phyloP scores from a whole-genome alignment of 2,113 vertebrate genomes.

The Pachyramphus minor region DNA sequence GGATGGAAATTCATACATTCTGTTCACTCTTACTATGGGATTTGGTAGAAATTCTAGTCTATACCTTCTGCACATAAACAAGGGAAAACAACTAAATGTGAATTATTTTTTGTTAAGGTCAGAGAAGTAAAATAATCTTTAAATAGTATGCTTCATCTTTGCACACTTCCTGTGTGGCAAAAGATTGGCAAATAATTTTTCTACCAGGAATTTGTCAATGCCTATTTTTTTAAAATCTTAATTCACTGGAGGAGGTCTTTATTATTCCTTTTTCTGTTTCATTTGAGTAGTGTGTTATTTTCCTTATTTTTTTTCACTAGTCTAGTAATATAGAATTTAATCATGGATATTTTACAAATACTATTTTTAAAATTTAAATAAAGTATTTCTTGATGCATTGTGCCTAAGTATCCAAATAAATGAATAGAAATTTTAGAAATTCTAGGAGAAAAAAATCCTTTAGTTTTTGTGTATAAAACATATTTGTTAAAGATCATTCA shows the following conservation, averaged over 20 bases:
- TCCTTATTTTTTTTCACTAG: neutral
- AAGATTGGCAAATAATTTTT: neutral
- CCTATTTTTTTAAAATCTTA: neutral
- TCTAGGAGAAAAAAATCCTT: neutral
- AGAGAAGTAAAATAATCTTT: neutral
- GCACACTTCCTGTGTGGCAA: neutral
- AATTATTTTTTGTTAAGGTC: neutral
- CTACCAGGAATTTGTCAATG: neutral
- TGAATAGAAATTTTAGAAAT: neutral
- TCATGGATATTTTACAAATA: neutral
- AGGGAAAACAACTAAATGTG: neutral
- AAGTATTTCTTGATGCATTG: fast-evolving
- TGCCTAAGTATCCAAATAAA: neutral
- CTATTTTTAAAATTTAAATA: neutral
- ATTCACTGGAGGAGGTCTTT: neutral
- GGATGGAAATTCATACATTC: neutral
- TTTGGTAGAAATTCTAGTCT: neutral
- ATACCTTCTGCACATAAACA: neutral
- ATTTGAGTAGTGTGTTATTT: neutral
- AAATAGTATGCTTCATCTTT: neutral
- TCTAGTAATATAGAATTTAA: neutral
- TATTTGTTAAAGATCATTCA: neutral
- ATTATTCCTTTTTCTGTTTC: neutral
- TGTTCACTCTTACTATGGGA: neutral
- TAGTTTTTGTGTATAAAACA: neutral